phyloP scores from a whole-genome alignment of 2,888 invertebrate species.

The Xestia xanthographa region DNA sequence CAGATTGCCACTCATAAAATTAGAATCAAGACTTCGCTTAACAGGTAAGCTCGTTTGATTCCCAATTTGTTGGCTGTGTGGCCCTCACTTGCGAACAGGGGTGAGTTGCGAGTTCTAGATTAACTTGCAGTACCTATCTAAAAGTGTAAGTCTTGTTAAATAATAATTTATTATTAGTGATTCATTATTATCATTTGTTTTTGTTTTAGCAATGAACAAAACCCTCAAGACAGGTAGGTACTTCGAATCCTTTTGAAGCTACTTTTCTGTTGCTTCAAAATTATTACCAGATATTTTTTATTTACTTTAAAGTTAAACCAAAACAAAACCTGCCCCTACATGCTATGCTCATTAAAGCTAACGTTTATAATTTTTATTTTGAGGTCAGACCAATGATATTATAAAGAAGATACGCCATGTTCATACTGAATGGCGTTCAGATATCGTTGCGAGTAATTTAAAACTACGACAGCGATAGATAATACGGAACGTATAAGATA shows the following conservation, averaged over 20 bases:
- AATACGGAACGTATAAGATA: too few relatives aligned
- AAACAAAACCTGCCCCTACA: neutral
- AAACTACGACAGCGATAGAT: too few relatives aligned
- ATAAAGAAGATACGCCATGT: too few relatives aligned
- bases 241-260: neutral
- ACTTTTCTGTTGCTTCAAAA: neutral
- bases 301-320: neutral
- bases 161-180: neutral
- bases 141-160: constrained; percentile 1
- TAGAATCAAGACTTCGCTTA: too few relatives aligned
- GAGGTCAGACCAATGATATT: too few relatives aligned
- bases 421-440: too few relatives aligned
- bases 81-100: constrained; percentile 5
- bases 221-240: neutral
- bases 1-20: too few relatives aligned
- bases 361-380: neutral
- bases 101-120: constrained; percentile 6
- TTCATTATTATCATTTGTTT: neutral
- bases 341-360: neutral
- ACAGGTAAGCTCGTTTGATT: too few relatives aligned
- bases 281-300: neutral
- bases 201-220: neutral
- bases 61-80: neutral
- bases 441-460: too few relatives aligned
- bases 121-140: too few relatives aligned